Percentiles rank a stretch among this genome's conserved stretches.
Evolutionary conservation across 1,140 invertebrate species (phyloP).

Genomic region (Lasioglossum albipes): DNA sequence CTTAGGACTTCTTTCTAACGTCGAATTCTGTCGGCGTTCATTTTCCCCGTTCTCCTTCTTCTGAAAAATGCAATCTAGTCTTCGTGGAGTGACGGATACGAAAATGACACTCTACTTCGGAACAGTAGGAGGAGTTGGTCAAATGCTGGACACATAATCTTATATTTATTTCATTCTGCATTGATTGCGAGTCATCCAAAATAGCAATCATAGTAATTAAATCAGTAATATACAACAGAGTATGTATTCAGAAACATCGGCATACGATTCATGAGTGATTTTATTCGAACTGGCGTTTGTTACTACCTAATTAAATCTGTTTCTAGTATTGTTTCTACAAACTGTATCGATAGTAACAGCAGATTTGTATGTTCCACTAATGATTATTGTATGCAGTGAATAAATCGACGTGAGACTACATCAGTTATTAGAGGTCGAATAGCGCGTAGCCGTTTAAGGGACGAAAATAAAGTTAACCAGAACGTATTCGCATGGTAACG

Average conservation of each 20-base stretch:
- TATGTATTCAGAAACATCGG: no score
- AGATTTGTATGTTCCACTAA: neutral
- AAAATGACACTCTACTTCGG: neutral
- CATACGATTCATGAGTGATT: no score
- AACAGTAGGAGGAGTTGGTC: neutral
- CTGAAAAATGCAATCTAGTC: neutral
- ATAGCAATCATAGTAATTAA: no score
- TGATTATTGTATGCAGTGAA: neutral
- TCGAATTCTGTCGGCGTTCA: neutral
- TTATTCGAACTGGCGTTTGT: no score
- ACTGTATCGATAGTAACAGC: no score
- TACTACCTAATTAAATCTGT: no score
- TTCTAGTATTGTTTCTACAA: no score
- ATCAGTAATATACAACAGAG: no score
- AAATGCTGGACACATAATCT: no score
- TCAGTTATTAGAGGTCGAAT: neutral
- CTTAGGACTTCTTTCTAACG: neutral
- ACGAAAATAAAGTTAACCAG: neutral
- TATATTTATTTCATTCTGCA: no score
- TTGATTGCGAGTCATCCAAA: no score
- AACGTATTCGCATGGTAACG: neutral
- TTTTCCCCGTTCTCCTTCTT: neutral
- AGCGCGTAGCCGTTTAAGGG: neutral
- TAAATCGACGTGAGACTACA: neutral
- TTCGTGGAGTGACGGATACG: neutral